Evolutionary conservation across 1,140 invertebrate genomes (phyloP).

Genomic region (Schlechtendalia chinensis): DNA sequence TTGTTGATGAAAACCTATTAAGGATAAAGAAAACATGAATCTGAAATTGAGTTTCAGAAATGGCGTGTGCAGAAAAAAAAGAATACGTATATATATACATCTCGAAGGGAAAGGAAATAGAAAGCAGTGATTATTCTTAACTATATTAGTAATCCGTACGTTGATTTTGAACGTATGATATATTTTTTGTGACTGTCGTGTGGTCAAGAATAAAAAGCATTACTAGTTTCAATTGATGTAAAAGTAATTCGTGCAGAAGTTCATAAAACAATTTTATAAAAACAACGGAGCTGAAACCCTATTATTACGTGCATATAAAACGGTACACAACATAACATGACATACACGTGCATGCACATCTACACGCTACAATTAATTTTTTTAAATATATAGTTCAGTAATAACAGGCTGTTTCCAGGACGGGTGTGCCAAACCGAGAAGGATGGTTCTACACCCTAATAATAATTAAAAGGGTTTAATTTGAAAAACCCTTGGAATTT

Average conservation of each 20-base stretch:
- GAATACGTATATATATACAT: background rate
- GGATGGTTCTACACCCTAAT: too few species aligned
- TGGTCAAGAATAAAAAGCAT: conserved; percentile 17
- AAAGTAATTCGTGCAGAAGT: background rate
- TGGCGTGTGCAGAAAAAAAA: background rate
- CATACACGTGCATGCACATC: background rate
- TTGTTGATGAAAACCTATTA: conserved; percentile 18
- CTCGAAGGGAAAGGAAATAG: background rate
- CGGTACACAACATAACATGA: background rate
- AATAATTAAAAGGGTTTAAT: too few species aligned
- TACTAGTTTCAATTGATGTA: conserved; percentile 17
- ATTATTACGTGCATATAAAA: background rate
- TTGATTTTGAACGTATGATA: background rate
- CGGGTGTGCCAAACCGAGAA: too few species aligned
- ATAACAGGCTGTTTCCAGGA: too few species aligned
- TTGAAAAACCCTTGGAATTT: too few species aligned
- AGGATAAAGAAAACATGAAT: background rate
- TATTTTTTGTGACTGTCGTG: background rate
- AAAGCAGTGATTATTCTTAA: conserved; percentile 10
- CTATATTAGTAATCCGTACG: background rate
- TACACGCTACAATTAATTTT: conserved; percentile 13
- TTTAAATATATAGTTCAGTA: too few species aligned
- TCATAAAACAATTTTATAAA: conserved; percentile 4
- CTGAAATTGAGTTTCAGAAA: background rate
- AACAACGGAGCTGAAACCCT: background rate